Percentiles rank a stretch among this genome's conserved stretches.
Evolutionary conservation across 2,888 invertebrate species (phyloP).

Genomic region (Drosophila atripex): DNA sequence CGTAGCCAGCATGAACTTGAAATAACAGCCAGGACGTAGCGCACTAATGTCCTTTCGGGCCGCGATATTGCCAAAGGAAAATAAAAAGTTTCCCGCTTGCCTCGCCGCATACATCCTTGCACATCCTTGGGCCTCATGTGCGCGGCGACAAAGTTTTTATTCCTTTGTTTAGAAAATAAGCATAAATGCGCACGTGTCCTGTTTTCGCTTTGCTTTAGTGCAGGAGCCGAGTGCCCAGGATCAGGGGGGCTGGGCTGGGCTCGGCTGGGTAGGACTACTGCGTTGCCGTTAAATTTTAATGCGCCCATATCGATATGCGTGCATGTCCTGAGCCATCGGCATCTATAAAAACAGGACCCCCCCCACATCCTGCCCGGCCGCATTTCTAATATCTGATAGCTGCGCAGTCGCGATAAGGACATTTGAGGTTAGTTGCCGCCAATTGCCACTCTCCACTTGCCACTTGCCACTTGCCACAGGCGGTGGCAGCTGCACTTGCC

Average conservation of each 20-base stretch:
- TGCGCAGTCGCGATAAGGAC: slow-evolving; percentile 39
- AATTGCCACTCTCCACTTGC: background rate
- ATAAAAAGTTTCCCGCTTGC: slow-evolving; percentile 47
- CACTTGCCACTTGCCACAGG: background rate
- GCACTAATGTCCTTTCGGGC: slow-evolving; percentile 71
- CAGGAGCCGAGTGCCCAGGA: slow-evolving; percentile 38
- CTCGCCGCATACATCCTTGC: background rate
- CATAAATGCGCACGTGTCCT: slow-evolving; percentile 77
- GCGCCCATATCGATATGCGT: slow-evolving; percentile 69
- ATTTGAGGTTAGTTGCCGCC: slow-evolving; percentile 21
- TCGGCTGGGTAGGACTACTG: slow-evolving; percentile 7
- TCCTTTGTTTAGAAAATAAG: slow-evolving; percentile 81
- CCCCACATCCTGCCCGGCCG: slow-evolving; percentile 7
- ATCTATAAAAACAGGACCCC: slow-evolving; percentile 46
- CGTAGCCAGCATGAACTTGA: slow-evolving; percentile 45
- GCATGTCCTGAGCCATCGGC: slow-evolving; percentile 21
- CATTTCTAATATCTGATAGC: slow-evolving; percentile 6
- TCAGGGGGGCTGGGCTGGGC: background rate
- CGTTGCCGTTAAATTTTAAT: slow-evolving; percentile 81
- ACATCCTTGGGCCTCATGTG: slow-evolving; percentile 73
- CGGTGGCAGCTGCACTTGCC: slow-evolving; percentile 16
- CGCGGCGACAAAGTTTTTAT: slow-evolving; percentile 80
- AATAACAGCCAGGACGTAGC: slow-evolving; percentile 52
- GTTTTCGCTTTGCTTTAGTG: slow-evolving; percentile 61
- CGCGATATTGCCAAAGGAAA: slow-evolving; percentile 23